Evolutionary conservation across 2,888 invertebrate species (phyloP), one percentile per base, ranked within the genome.

Genomic region (Epinotia bilunana): DNA sequence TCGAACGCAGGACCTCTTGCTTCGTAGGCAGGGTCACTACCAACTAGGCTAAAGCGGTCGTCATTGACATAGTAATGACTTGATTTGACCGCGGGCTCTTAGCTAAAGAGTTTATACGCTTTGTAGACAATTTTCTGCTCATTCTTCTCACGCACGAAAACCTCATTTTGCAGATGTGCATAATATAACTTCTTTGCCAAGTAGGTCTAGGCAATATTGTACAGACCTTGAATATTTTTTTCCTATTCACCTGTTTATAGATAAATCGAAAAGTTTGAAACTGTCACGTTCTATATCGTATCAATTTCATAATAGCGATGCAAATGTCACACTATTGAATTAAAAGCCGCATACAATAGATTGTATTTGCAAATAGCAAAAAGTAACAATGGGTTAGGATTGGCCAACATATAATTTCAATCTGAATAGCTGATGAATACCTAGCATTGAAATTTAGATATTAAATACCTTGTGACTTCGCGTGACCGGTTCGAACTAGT

Each of bases 301-400:
- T 75, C 76, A 61, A 76, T 76, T 77, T 76, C 76, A 67, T 57
- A 57, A 73, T 49, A 69, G 65, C 76, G 67, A 63, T 68, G 73
- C 70, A 5, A 76, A 72, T 69, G 72, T 77, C 76, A 62, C 77
- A 73, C 70, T 73, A 61, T 71, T 60, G 62, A 67, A 58, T 60
- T 70, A 68, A 72, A 76, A 62, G 63, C 57, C 67, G 73, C 49
- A 73, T 57, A 73, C 76, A 69, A 68, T 69, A 74, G 68, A 58
- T 72, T 73, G 49, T 74, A 77, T 78, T 78, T 72, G 73, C 75
- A 61, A 74, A 77, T 73, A 46, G 76, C 77, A 77, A 77, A 78
- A 78, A 78, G 65, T 46, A 63, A 78, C 78, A 78, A 77, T 77
- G 57, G 71, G 39, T 58, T 28, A 33, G 67, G 60, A 72, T 77